Evolutionary conservation across 2,113 vertebrate species (phyloP).

Genomic region (Embiotoca jacksoni): DNA sequence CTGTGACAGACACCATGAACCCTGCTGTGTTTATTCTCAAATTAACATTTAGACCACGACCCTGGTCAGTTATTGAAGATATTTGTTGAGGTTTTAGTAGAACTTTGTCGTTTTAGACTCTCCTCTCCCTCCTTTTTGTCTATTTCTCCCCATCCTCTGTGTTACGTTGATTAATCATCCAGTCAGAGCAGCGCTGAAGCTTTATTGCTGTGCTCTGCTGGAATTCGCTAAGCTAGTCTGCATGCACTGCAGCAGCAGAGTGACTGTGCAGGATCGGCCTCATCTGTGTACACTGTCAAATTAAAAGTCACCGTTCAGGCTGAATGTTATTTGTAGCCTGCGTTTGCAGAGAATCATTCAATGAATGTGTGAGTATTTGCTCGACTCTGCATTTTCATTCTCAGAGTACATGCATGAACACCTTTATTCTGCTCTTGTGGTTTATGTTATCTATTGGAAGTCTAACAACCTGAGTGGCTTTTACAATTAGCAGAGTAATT

Average conservation of each 20-base stretch:
- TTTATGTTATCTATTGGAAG: slow-evolving; percentile 6
- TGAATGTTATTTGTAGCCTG: neutral
- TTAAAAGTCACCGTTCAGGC: neutral
- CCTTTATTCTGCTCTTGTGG: neutral
- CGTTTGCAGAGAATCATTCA: too few relatives aligned
- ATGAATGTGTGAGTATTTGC: neutral
- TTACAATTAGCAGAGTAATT: too few relatives aligned
- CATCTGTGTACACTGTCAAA: slow-evolving; percentile 9
- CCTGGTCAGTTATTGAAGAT: neutral
- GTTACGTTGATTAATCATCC: slow-evolving; percentile 20
- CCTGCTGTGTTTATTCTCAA: too few relatives aligned
- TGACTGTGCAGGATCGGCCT: slow-evolving; percentile 63
- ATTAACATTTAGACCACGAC: neutral
- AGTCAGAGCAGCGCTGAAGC: slow-evolving; percentile 7
- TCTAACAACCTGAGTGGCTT: too few relatives aligned
- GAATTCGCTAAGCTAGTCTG: slow-evolving; percentile 22
- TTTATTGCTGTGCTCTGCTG: slow-evolving; percentile 43
- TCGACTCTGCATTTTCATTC: neutral
- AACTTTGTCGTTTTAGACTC: neutral
- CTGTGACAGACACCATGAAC: neutral
- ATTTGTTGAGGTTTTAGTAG: neutral
- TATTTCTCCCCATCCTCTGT: neutral
- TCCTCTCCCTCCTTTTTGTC: neutral
- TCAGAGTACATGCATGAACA: too few relatives aligned
- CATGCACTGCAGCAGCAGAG: slow-evolving; percentile 46